phyloP scores from a whole-genome alignment of 2,888 invertebrate genomes.

The Stegophylla sp. region DNA sequence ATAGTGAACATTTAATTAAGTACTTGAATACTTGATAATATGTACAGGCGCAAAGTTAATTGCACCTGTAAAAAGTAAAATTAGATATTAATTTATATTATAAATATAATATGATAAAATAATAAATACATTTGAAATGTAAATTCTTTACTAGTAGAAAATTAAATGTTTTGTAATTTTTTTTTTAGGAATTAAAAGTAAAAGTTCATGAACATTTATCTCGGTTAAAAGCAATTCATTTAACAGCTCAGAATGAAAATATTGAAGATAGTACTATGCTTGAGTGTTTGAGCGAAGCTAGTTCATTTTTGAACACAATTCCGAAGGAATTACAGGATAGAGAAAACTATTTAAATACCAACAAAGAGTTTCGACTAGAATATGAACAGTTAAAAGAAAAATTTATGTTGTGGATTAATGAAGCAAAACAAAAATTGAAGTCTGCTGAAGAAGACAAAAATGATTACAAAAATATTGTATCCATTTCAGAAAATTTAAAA shows the following conservation, averaged over 20 bases:
- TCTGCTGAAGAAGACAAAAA: slow-evolving; percentile 69
- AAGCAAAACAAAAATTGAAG: slow-evolving; percentile 74
- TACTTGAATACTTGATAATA: no score
- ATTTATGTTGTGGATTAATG: slow-evolving; percentile 82
- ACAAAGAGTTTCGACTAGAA: slow-evolving; percentile 78
- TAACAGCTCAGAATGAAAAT: slow-evolving; percentile 76
- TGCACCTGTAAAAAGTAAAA: no score
- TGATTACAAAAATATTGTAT: slow-evolving; percentile 83
- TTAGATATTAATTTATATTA: no score
- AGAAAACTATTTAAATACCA: slow-evolving; percentile 79
- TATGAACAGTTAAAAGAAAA: slow-evolving; percentile 80
- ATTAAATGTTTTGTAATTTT: not conserved
- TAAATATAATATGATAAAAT: no score
- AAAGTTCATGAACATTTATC: slow-evolving; percentile 76
- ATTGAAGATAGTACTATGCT: slow-evolving; percentile 80
- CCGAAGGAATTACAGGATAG: slow-evolving; percentile 83
- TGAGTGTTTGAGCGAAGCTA: slow-evolving; percentile 85
- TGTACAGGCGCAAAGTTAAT: no score
- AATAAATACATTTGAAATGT: no score
- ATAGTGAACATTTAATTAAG: no score
- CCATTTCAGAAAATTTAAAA: slow-evolving; percentile 86
- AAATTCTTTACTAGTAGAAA: no score
- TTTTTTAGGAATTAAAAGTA: slow-evolving; percentile 67
- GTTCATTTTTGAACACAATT: slow-evolving; percentile 77
- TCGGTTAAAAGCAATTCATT: slow-evolving; percentile 75